A percentile compares a stretch with the other conserved stretches of the same genome.
phyloP scores from a whole-genome alignment of 2,888 invertebrate genomes.

The Thera obeliscata region DNA sequence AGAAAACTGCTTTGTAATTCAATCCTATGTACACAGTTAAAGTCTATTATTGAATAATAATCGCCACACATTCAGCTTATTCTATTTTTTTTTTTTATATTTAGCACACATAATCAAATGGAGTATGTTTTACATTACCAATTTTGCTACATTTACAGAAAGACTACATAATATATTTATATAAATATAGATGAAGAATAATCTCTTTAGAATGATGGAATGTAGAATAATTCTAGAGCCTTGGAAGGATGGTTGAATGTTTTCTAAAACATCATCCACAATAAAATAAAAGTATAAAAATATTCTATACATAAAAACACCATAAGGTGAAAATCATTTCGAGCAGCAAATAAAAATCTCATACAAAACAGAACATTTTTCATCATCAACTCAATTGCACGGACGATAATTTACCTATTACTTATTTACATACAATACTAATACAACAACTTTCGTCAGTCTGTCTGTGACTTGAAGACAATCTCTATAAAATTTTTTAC shows the following conservation, averaged over 20 bases:
- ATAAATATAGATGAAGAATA: constrained; percentile 2
- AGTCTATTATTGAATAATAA: neutral
- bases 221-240: constrained; percentile 20
- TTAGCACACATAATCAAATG: constrained; percentile 5
- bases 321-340: constrained; percentile 27
- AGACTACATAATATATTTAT: neutral
- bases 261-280: constrained; percentile 32
- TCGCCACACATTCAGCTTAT: neutral
- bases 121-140: neutral
- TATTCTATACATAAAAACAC: constrained; percentile 30
- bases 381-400: constrained; percentile 30
- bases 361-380: constrained; percentile 33
- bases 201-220: constrained; percentile 22
- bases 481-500: constrained; percentile 1
- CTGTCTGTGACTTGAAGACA: constrained; percentile 20
- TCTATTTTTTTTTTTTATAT: neutral
- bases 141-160: constrained; percentile 6
- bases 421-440: constrained; percentile 42
- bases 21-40: neutral
- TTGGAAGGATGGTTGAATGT: neutral
- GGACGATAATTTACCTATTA: constrained; percentile 28
- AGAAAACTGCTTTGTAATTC: neutral
- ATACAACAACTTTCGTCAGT: constrained; percentile 30
- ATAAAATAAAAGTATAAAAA: constrained; percentile 32
- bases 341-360: constrained; percentile 38